Base-by-base conservation (phyloP, 2,113 vertebrate species). In the Pandion haliaetus region DNA sequence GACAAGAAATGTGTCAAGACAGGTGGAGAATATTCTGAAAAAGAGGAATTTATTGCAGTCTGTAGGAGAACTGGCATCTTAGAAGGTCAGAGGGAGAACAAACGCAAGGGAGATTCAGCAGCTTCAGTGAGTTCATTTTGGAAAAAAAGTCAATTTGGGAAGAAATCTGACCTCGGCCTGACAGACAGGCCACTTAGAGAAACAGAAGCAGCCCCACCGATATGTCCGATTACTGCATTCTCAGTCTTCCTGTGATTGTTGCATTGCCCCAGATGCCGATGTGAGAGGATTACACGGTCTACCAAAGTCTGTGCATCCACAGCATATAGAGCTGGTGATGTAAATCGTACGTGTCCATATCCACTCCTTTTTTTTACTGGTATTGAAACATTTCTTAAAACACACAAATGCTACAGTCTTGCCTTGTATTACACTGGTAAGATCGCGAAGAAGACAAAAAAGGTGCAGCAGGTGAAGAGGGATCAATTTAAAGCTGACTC, bases 11-110 rank as follows among this genome's bases (percentile, higher is more conserved):
- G 44, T 79, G 73, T 80, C 86, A 70, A 95, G 65, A 88, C 50
- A 88, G 57, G 55, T 65, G 31, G 49, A 62, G 78, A 93, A 95
- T 86, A 82, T 81, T 76, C 57, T 90, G 69, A 81, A 91, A 95
- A 96, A 92, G 13, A 82, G 5, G 15, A 95, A 94, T 44, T 95
- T 80, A 79, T 5, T 65, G 88, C 69, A 79, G 63, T 84, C 12
- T 69, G 54, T 36, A 83, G 73, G 18, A 90, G 44, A 83, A 36
- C 21, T 18, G 58, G n/a, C 16, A 26, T 38, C 58, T 62, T 65
- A 83, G 89, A 76, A 86, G 62, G 61, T 84, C 58, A 87, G 79
- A 45, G 58, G 71, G 85, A 89, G 44, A 76, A 74, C 2, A 92
- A 61, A 57, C 34, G 55, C 44, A 84, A 40, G 50, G 73, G 58